A percentile compares a stretch with the other conserved stretches of the same genome.
phyloP scores from a whole-genome alignment of 2,113 vertebrate species.

The Megaceryle torquata region DNA sequence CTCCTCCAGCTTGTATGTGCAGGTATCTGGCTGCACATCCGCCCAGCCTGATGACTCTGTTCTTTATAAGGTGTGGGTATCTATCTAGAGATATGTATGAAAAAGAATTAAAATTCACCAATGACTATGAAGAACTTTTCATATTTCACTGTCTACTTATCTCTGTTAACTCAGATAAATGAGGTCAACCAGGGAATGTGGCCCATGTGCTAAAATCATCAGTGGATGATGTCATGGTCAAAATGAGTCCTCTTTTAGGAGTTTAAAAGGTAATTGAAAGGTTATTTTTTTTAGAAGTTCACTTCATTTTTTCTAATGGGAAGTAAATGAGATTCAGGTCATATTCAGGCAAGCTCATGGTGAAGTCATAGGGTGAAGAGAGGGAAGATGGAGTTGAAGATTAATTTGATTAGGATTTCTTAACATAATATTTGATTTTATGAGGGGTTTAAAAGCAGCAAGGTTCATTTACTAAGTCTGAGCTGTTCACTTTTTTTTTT shows the following conservation, averaged over 20 bases:
- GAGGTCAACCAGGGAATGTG: conserved; percentile 25
- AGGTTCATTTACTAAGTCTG: conserved; percentile 35
- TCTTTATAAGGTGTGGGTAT: not conserved
- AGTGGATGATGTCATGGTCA: conserved; percentile 74
- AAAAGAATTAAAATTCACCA: not conserved
- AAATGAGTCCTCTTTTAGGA: conserved; percentile 61
- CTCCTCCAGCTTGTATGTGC: not conserved
- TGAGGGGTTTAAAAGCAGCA: conserved; percentile 60
- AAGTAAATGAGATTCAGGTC: conserved; percentile 73
- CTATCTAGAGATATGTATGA: not conserved
- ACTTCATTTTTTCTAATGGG: conserved; percentile 75
- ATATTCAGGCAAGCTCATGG: conserved; percentile 56
- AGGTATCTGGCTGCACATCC: not conserved
- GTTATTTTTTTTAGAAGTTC: conserved; percentile 72
- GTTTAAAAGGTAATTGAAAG: conserved; percentile 81
- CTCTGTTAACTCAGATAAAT: conserved; percentile 65
- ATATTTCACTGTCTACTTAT: conserved; percentile 71
- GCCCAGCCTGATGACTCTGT: not conserved
- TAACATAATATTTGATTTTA: conserved; percentile 82
- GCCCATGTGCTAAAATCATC: conserved; percentile 75
- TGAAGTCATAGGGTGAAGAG: conserved; percentile 74
- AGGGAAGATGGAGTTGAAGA: conserved; percentile 73
- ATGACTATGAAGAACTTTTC: not conserved
- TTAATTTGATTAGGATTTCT: conserved; percentile 81
- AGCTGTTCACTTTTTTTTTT: not conserved